Conservation (phyloP, 2,113 vertebrate genomes). For the Phoenicopterus ruber region DNA sequence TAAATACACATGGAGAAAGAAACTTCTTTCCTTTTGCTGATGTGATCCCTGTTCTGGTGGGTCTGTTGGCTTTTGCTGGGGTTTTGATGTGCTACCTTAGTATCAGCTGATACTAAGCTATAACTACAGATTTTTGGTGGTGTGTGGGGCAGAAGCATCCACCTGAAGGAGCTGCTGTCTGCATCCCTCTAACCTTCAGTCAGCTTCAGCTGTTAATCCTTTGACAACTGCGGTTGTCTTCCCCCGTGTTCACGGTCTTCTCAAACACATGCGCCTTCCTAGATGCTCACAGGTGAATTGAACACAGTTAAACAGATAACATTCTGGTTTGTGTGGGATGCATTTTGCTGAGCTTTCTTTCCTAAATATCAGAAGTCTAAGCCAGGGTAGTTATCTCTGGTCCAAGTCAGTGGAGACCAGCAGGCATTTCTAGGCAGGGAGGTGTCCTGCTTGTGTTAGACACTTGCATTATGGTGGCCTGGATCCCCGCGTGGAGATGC, state of each 20-base stretch:
- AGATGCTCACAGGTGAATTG: background rate
- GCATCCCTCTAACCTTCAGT: background rate
- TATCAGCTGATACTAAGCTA: background rate
- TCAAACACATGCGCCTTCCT: accelerated
- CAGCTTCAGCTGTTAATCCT: background rate
- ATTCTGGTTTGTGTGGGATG: background rate
- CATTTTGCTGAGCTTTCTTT: background rate
- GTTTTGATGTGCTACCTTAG: background rate
- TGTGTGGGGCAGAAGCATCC: background rate
- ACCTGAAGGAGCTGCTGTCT: background rate
- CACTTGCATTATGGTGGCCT: accelerated
- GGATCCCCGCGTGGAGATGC: background rate
- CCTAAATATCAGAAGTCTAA: background rate
- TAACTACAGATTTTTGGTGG: background rate
- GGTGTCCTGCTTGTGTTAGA: background rate
- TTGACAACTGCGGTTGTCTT: background rate
- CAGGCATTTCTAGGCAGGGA: background rate
- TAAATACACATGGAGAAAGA: background rate
- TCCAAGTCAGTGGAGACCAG: background rate
- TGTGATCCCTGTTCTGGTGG: accelerated
- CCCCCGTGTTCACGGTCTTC: accelerated
- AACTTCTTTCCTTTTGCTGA: background rate
- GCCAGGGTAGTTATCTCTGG: background rate
- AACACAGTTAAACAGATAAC: background rate
- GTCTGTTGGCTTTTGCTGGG: background rate